phyloP scores from a whole-genome alignment of 2,113 vertebrate genomes.

The Stegastes partitus region DNA sequence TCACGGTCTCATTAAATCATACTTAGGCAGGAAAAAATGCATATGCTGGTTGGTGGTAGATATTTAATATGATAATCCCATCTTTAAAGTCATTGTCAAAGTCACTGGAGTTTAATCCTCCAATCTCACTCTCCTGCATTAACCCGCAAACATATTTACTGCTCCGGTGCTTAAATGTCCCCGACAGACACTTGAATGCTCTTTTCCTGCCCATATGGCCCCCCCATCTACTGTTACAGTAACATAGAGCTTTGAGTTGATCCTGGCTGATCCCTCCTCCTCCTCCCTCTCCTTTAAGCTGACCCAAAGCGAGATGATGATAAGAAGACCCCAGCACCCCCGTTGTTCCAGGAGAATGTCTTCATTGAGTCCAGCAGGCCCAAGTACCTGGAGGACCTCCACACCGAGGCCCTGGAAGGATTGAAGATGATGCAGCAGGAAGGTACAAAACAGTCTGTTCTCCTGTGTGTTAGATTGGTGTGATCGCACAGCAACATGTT shows the following conservation, averaged over 20 bases:
- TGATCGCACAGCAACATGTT: constrained; percentile 1
- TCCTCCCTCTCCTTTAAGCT: constrained; percentile 57
- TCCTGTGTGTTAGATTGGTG: constrained; percentile 11
- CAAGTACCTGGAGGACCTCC: constrained; percentile 92
- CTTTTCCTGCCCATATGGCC: constrained; percentile 41
- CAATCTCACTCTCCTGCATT: not conserved
- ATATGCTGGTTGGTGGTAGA: not conserved
- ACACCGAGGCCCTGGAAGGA: constrained; percentile 92
- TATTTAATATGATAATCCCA: constrained; percentile 57
- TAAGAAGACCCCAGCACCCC: constrained; percentile 74
- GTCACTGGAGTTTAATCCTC: constrained; percentile 43
- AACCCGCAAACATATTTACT: constrained; percentile 43
- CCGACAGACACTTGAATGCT: constrained; percentile 36
- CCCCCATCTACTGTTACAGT: constrained; percentile 36
- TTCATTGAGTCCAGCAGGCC: constrained; percentile 91
- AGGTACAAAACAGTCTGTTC: constrained; percentile 80
- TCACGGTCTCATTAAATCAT: constrained; percentile 21
- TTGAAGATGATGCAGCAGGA: constrained; percentile 92
- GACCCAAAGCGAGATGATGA: constrained; percentile 81
- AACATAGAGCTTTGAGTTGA: constrained; percentile 54
- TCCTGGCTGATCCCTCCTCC: constrained; percentile 53
- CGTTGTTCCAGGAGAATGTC: constrained; percentile 89
- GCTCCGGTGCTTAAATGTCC: constrained; percentile 33
- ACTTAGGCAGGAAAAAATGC: not conserved
- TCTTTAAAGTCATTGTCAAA: constrained; percentile 29